Base-by-base conservation (phyloP, 2,888 invertebrate genomes). In the Melinopterus prodromus region DNA sequence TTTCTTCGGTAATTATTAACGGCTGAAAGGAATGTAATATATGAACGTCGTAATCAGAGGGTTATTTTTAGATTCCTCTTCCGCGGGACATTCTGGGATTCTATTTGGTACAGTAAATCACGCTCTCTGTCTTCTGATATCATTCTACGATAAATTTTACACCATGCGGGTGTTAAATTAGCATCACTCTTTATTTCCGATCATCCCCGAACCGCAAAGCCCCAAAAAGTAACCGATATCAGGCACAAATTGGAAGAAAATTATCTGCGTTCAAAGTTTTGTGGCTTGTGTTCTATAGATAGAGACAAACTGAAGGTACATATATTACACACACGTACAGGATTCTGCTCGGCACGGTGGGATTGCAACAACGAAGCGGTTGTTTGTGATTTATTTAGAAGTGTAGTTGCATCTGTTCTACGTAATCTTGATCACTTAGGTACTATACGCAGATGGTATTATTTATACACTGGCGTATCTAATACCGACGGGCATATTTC, bases 21-120 rank as follows among this genome's bases (percentile, higher is more conserved):
- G 53, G 7, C 53, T 53, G 53, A 53, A 53, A 53, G 53, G 53
- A 53, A 53, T 53, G 53, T 53, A 53, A 53, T 53, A 53, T 53
- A 53, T 53, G 53, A 53, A 53, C 53, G 53, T 53, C 53, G 53
- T 53, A 53, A 53, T 53, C 53, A 53, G 53, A 53, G 53, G 53
- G 53, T 53, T 53, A 53, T 53, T 53, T 53, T 53, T 53, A 53
- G 53, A 53, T 53, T 53, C 5, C 12, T 53, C 53, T 53, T 53
- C 53, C 9, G 7, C 53, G 53, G 3, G 53, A 53, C 53, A 9
- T 53, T 53, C 53, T 53, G 9, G 53, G 53, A 53, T 53, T 53
- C 53, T 53, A 53, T 53, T 53, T 53, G 53, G 53, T 53, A 53
- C 12, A 53, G 9, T 53, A 53, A 53, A 53, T 53, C 53, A 53